Conservation (phyloP, 1,140 invertebrate species). For the Drosophila guanche region DNA sequence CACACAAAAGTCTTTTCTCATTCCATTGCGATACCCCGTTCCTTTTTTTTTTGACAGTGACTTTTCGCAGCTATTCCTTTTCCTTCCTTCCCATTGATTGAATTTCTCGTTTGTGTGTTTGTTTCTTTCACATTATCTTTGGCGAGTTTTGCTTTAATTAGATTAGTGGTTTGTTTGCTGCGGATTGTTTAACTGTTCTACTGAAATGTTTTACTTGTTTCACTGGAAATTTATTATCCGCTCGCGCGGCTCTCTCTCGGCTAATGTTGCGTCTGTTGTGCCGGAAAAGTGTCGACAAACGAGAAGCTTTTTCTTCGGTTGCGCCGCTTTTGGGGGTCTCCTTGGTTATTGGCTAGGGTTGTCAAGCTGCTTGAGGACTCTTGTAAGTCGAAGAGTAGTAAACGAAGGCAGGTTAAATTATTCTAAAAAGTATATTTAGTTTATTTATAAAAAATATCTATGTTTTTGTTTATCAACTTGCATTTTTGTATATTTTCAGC, state of each 20-base stretch:
- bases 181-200: conserved; percentile 11
- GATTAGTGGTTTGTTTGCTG: conserved; percentile 26
- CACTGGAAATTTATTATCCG: conserved; percentile 49
- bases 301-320: conserved; percentile 68
- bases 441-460: too few species aligned
- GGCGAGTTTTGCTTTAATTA: conserved; percentile 20
- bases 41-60: not conserved
- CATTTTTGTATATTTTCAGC: too few species aligned
- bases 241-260: conserved; percentile 55
- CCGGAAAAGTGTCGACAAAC: conserved; percentile 83
- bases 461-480: too few species aligned
- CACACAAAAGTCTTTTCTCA: conserved; percentile 57
- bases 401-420: not conserved
- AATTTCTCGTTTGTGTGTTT: not conserved
- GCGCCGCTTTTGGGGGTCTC: conserved; percentile 51
- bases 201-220: conserved; percentile 21
- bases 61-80: not conserved
- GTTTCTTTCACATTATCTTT: conserved; percentile 31
- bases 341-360: conserved; percentile 44
- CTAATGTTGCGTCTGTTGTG: conserved; percentile 81
- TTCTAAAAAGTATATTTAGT: too few species aligned
- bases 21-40: conserved; percentile 9
- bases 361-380: not conserved
- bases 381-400: too few species aligned
- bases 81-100: not conserved